A percentile compares a stretch with the other conserved stretches of the same genome.
Conservation (phyloP, 2,113 vertebrate genomes). For the Spea multiplicata region DNA sequence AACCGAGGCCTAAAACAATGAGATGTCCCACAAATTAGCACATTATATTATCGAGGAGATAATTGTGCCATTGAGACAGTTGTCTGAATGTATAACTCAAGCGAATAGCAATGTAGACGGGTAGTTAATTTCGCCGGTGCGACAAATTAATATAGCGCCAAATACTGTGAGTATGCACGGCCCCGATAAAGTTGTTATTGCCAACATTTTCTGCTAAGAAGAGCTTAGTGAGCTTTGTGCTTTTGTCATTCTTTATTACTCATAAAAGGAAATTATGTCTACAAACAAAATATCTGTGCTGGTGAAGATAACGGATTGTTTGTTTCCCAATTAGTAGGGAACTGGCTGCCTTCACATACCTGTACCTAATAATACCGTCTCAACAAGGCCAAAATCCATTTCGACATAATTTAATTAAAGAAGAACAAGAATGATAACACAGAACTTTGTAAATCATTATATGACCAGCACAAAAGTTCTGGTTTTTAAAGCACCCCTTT, state of each 20-base stretch:
- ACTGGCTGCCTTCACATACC: slow-evolving; percentile 64
- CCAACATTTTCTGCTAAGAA: slow-evolving; percentile 79
- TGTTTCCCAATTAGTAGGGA: slow-evolving; percentile 72
- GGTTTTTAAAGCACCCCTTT: too few species aligned
- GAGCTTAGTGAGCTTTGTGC: slow-evolving; percentile 74
- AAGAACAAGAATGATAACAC: too few species aligned
- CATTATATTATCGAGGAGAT: slow-evolving; percentile 72
- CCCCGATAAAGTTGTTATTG: slow-evolving; percentile 93
- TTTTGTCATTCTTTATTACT: slow-evolving; percentile 80
- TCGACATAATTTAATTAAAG: too few species aligned
- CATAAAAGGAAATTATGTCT: slow-evolving; percentile 78
- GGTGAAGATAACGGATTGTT: slow-evolving; percentile 81
- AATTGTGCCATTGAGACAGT: slow-evolving; percentile 65
- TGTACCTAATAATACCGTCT: slow-evolving; percentile 10
- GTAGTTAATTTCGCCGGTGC: slow-evolving; percentile 77
- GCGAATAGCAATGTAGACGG: slow-evolving; percentile 72
- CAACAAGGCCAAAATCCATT: too few species aligned
- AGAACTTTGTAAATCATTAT: too few species aligned
- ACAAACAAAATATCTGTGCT: slow-evolving; percentile 84
- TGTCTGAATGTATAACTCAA: slow-evolving; percentile 78
- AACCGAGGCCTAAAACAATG: slow-evolving; percentile 70
- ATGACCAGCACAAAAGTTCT: too few species aligned
- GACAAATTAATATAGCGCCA: slow-evolving; percentile 72
- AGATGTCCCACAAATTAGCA: slow-evolving; percentile 67
- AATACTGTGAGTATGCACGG: slow-evolving; percentile 73